Base-by-base conservation (phyloP, 2,888 invertebrate species). In the Cryptus viduatorius region DNA sequence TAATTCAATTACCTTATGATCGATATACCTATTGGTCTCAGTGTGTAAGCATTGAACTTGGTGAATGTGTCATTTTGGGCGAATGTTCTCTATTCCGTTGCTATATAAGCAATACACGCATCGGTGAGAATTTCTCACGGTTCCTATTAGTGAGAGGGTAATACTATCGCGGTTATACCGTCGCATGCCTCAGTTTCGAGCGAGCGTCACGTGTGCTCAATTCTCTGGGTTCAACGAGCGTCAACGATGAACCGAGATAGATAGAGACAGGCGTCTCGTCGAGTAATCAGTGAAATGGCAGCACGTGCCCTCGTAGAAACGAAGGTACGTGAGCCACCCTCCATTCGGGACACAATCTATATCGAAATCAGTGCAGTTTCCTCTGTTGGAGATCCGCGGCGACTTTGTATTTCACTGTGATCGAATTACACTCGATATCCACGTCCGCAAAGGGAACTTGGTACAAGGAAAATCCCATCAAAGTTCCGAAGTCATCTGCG, bases 241-340 rank as follows among this genome's bases (percentile, higher is more conserved):
- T 73, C 61, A 46, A 64, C 31, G 64, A 64, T 75, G 73, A 61
- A n/a, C 61, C 61, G 29, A n/a, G 61, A 61, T 31, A 14, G 48
- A 19, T 56, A 24, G 48, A 48, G 0, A 4, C 8, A 16, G 29
- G 12, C 61, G n/a, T 44, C 50, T 24, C 14, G 42, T 48, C 37
- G 31, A 29, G 73, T 19, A 75, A 75, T 75, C 73, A 75, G 64
- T 16, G 61, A 64, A 75, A 64, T 48, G 37, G 48, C 14, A 37
- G 48, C 31, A 31, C 64, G 64, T 31, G 16, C 48, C 37, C 29
- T 48, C 16, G 29, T 16, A 61, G 31, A 73, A 31, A 37, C 44
- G 72, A 72, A 44, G 10, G 53, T n/a, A n/a, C 14, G 24, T n/a
- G 44, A 44, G 16, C n/a, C 24, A 8, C 4, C 7, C 29, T 53